These are phyloP conservation scores for Chrysogorgia sp. DNA, from an alignment of 92 coral and sea anemone species.

Conservation along the genomic window DNA sequence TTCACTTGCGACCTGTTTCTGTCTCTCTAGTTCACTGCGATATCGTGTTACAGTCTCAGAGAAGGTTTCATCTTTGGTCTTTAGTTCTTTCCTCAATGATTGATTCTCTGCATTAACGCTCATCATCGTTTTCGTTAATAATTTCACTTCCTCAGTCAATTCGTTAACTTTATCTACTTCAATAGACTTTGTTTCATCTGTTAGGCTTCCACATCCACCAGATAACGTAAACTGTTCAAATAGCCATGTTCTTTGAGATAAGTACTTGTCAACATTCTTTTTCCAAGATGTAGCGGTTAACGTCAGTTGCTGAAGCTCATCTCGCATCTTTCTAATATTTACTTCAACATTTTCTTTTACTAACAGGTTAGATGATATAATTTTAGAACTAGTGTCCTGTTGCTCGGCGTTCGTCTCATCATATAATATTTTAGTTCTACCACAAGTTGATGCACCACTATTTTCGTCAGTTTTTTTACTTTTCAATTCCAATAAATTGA, in stretches of 20 bases:
- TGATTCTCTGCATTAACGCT: slow-evolving; percentile 35
- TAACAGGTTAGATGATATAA: not conserved
- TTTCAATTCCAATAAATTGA: not conserved
- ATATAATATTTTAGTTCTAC: not conserved
- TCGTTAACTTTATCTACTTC: slow-evolving; percentile 49
- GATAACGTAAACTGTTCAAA: not conserved
- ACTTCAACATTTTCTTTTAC: slow-evolving; percentile 7
- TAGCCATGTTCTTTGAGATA: not conserved
- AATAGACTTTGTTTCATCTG: not conserved
- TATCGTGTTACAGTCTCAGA: slow-evolving; percentile 25
- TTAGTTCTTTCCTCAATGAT: slow-evolving; percentile 23
- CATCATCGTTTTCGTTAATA: slow-evolving; percentile 30
- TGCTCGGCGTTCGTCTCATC: not conserved
- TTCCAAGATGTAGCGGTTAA: slow-evolving; percentile 18
- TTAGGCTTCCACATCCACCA: not conserved
- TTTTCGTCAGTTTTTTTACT: not conserved
- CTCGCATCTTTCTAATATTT: slow-evolving; percentile 11
- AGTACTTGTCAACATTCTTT: slow-evolving; percentile 8
- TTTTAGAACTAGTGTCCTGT: not conserved
- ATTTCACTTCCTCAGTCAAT: slow-evolving; percentile 67
- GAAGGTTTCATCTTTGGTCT: slow-evolving; percentile 29
- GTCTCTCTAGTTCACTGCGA: slow-evolving; percentile 30
- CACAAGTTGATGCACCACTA: not conserved
- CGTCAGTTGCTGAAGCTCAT: not conserved
- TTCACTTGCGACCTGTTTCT: slow-evolving; percentile 37